Conservation (phyloP, 2,888 invertebrate genomes). For the Drosophila picticornis region DNA sequence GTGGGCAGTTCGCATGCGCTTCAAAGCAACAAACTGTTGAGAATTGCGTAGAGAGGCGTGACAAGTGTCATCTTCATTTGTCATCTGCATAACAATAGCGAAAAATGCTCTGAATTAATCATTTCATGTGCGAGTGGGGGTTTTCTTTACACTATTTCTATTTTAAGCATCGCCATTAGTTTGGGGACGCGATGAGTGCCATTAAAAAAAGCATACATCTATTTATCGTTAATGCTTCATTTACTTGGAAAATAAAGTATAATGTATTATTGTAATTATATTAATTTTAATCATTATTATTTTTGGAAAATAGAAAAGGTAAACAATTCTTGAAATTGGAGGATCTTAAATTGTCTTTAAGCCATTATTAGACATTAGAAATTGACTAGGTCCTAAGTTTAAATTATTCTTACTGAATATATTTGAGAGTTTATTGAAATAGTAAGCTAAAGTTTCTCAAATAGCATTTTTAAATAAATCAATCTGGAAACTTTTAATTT, state of each 20-base stretch:
- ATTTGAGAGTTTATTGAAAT: neutral
- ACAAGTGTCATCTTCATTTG: constrained; percentile 7
- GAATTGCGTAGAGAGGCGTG: constrained; percentile 41
- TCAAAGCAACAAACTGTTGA: constrained; percentile 23
- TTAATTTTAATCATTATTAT: neutral
- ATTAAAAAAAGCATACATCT: neutral
- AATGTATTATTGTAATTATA: neutral
- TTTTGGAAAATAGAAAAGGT: neutral
- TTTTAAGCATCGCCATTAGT: neutral
- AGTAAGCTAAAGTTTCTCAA: neutral
- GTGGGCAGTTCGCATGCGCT: constrained; percentile 53
- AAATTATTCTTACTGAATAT: neutral
- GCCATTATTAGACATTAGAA: neutral
- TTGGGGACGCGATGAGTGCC: neutral
- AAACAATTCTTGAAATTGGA: neutral
- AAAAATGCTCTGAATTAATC: constrained; percentile 18
- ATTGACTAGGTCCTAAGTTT: neutral
- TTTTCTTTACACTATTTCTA: neutral
- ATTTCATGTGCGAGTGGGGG: constrained; percentile 7
- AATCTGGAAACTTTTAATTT: neutral
- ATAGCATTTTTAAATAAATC: neutral
- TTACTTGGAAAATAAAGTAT: neutral
- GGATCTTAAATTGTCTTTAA: neutral
- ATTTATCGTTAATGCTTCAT: neutral
- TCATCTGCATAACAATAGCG: constrained; percentile 26